These are phyloP conservation scores for Oscheius sp. DNA, from an alignment of 2,888 invertebrate species.

Conservation along the genomic window DNA sequence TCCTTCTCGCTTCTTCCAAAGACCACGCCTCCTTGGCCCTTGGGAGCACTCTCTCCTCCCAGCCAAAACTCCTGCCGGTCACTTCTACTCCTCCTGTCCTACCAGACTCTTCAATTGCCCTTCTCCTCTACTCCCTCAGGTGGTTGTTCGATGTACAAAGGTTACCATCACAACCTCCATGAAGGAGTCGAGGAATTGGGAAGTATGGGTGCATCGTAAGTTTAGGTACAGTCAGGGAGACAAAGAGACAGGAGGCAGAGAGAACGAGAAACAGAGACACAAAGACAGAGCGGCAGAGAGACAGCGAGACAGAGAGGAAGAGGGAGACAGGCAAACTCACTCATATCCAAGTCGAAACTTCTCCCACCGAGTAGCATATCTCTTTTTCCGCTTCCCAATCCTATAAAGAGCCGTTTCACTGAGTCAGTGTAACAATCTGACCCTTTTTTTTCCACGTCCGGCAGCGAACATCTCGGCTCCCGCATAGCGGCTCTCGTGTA, in stretches of 20 bases:
- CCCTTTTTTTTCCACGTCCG: conserved; percentile 13
- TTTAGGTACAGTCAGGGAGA: background rate
- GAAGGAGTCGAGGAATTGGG: conserved; percentile 26
- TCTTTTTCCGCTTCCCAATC: conserved; percentile 20
- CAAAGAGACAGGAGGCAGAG: background rate
- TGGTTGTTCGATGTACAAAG: conserved; percentile 22
- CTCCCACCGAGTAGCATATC: conserved; percentile 12
- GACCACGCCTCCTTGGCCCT: conserved; percentile 9
- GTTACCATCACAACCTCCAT: conserved; percentile 33
- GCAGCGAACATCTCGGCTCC: conserved; percentile 20
- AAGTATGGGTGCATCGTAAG: background rate
- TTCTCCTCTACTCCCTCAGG: conserved; percentile 29
- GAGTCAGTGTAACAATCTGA: background rate
- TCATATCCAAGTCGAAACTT: conserved; percentile 9
- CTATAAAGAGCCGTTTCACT: background rate
- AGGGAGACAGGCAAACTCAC: background rate
- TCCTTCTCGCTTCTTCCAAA: conserved; percentile 4
- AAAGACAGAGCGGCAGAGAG: no score
- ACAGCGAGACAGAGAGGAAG: background rate
- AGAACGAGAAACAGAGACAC: no score
- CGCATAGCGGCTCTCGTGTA: conserved; percentile 16
- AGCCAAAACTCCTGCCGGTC: background rate
- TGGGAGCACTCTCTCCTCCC: background rate
- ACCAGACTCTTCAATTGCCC: background rate
- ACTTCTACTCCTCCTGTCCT: background rate